Evolutionary conservation across 2,797 vertebrate genomes (phyloP), one percentile per base, ranked within the genome.

Genomic region (Threskiornis aethiopicus): DNA sequence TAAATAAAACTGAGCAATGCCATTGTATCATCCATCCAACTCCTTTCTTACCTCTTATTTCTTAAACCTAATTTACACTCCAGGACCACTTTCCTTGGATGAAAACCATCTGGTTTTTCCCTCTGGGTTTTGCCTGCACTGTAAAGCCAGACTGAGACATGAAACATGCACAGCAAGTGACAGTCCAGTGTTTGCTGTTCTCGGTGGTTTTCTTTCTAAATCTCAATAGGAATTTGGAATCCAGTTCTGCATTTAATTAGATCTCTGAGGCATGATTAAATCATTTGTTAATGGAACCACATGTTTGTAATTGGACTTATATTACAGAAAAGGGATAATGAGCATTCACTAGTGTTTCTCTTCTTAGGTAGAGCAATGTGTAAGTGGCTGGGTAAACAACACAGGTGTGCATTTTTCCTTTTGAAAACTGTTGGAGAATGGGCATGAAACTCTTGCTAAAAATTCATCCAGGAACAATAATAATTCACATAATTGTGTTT

Each of bases 261-360:
- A 55, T 76, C 85, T 95, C 91, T 41, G 58, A 95, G 82, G 70
- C 22, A 66, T 10, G 59, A 90, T 90, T 87, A 90, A 88, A 82
- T 79, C 0, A 0, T 72, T 90, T 93, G 82, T 94, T 96, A 96
- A 82, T 66, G 64, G 46, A 86, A 62, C 65, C 84, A 42, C 84
- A 37, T 58, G 29, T 54, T 91, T 91, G 21, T 65, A 90, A 95
- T 87, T 91, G 42, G 58, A 33, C 28, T 86, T 29, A 39, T 52
- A 46, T 70, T 86, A 81, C 33, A 37, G 51, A 46, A 51, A 65
- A 79, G n/a, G 31, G 76, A 72, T 91, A 81, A 88, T 29, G 72
- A 87, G 51, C 54, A 47, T 26, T 58, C n/a, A 72, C 28, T 33
- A 5, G 26, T 41, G 14, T 29, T 86, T 73, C 24, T 17, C 33